phyloP scores from a whole-genome alignment of 2,797 vertebrate genomes.

The Rhinatrema bivittatum region DNA sequence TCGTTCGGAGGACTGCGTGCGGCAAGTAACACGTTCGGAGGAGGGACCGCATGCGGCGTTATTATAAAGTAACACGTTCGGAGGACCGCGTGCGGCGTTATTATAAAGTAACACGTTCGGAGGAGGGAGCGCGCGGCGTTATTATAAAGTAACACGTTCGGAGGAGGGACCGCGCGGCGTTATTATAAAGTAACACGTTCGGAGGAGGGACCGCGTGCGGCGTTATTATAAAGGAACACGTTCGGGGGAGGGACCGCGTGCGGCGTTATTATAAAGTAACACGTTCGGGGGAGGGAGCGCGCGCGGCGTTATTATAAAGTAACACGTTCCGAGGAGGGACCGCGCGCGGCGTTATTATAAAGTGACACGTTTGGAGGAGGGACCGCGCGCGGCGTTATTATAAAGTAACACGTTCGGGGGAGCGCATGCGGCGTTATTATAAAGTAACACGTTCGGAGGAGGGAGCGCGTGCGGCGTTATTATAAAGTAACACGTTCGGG shows the following conservation, averaged over 20 bases:
- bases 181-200: conserved; percentile 29
- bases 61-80: conserved; percentile 40
- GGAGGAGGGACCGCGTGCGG: no score
- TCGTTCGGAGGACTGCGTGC: conserved; percentile 41
- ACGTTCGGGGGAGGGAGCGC: no score
- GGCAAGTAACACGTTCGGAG: conserved; percentile 24
- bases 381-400: no score
- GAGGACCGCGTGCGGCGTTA: conserved; percentile 38
- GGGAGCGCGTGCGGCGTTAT: no score
- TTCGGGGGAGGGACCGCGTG: conserved; percentile 44
- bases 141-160: conserved; percentile 40
- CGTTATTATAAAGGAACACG: conserved; percentile 41
- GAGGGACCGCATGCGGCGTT: no score
- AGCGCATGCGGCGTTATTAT: conserved; percentile 35
- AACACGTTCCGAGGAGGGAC: conserved; percentile 44
- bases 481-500: conserved; percentile 42
- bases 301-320: no score
- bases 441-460: conserved; percentile 25
- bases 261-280: conserved; percentile 27
- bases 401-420: conserved; percentile 43
- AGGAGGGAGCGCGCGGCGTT: no score
- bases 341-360: conserved; percentile 35
- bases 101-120: conserved; percentile 29
- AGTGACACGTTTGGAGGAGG: conserved; percentile 20
- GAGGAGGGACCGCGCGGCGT: conserved; percentile 37